A percentile compares a stretch with the other conserved stretches of the same genome.
Conservation (phyloP, 2,113 vertebrate genomes). For the Eleginops maclovinus region DNA sequence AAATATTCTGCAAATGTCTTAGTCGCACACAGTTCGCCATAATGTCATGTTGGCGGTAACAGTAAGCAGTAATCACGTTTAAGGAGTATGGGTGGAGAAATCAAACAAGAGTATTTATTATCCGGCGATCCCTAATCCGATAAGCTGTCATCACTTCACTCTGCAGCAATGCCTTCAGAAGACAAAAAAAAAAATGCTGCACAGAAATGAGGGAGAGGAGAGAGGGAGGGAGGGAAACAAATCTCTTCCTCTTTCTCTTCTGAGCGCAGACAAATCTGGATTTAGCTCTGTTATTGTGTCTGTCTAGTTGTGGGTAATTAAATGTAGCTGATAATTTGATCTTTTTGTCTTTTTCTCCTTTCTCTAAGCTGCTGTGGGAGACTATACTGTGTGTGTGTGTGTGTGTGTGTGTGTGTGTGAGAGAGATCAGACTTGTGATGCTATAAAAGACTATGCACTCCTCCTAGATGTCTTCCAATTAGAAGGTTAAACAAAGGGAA, state of each 20-base stretch:
- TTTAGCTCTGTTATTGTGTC: slow-evolving; percentile 76
- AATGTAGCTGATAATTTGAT: slow-evolving; percentile 82
- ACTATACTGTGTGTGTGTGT: slow-evolving; percentile 23
- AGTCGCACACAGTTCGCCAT: slow-evolving; percentile 41
- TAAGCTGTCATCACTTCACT: slow-evolving; percentile 83
- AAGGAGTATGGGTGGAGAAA: slow-evolving; percentile 77
- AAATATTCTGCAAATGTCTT: slow-evolving; percentile 71
- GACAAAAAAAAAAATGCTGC: slow-evolving; percentile 13
- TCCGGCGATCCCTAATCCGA: slow-evolving; percentile 79
- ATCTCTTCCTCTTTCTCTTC: slow-evolving; percentile 53
- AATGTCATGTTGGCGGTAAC: slow-evolving; percentile 71
- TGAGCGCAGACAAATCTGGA: slow-evolving; percentile 62
- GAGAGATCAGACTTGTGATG: slow-evolving; percentile 46
- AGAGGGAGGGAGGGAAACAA: slow-evolving; percentile 24
- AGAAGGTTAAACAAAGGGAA: slow-evolving; percentile 76
- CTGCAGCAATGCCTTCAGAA: slow-evolving; percentile 65
- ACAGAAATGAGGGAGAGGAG: slow-evolving; percentile 47
- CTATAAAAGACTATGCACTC: slow-evolving; percentile 50
- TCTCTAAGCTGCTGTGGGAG: slow-evolving; percentile 51
- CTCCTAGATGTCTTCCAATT: slow-evolving; percentile 70
- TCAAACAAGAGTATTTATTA: slow-evolving; percentile 83
- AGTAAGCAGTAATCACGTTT: slow-evolving; percentile 81
- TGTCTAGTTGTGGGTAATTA: slow-evolving; percentile 81
- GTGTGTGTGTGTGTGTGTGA: background rate
- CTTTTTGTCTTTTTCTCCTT: slow-evolving; percentile 76